These are phyloP conservation scores for Pentamera pediparva DNA, from an alignment of 53 echinoderm and acorn worm species.

Conservation along the genomic window DNA sequence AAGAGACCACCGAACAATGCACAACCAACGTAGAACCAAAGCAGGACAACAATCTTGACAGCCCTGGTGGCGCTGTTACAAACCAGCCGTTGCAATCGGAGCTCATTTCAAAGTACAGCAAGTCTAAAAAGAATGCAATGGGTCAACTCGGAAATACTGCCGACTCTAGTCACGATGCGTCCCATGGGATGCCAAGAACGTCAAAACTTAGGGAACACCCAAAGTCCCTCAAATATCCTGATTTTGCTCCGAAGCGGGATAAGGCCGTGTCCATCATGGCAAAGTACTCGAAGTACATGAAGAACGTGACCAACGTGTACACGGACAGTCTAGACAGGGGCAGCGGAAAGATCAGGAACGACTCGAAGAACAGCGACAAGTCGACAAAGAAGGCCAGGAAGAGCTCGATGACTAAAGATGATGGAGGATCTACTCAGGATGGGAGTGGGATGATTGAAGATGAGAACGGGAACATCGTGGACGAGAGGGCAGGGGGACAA, in stretches of 20 bases:
- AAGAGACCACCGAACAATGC: background rate
- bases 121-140: background rate
- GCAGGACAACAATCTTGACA: no score
- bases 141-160: no score
- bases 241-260: slow-evolving; percentile 17
- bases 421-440: background rate
- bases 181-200: background rate
- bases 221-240: slow-evolving; percentile 7
- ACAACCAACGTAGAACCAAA: background rate
- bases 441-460: background rate
- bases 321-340: background rate
- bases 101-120: slow-evolving; percentile 1
- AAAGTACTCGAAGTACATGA: slow-evolving; percentile 33
- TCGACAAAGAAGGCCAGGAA: background rate
- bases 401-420: background rate
- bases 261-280: slow-evolving; percentile 36
- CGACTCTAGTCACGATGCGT: background rate
- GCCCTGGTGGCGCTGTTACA: background rate
- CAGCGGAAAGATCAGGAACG: background rate
- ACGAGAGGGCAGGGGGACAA: background rate
- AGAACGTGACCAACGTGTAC: background rate
- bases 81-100: background rate
- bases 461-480: background rate
- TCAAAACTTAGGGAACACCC: background rate
- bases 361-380: background rate